A percentile compares a stretch with the other conserved stretches of the same genome.
Evolutionary conservation across 2,113 vertebrate species (phyloP).

Genomic region (Pseudorhombus dupliciocellatus): DNA sequence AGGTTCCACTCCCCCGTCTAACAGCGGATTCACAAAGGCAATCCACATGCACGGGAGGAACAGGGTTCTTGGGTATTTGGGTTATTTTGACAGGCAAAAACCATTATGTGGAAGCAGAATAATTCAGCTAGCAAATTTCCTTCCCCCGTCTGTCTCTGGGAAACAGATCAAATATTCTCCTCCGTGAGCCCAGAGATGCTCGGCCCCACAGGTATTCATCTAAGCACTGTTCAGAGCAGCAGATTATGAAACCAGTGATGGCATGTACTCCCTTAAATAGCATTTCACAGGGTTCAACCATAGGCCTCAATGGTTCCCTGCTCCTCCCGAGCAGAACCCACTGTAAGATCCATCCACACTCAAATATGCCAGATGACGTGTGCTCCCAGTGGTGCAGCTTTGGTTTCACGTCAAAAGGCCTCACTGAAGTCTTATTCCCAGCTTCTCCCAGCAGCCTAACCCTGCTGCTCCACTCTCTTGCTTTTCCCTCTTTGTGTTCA

Average conservation of each 20-base stretch:
- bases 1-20: not conserved
- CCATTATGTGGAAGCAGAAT: conserved; percentile 38
- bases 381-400: conserved; percentile 60
- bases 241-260: conserved; percentile 61
- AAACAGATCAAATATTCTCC: conserved; percentile 38
- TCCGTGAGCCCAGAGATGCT: conserved; percentile 27
- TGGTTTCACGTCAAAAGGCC: conserved; percentile 68
- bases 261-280: conserved; percentile 59
- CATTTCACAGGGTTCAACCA: conserved; percentile 60
- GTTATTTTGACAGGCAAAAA: conserved; percentile 32
- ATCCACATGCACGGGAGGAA: conserved; percentile 6
- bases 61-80: conserved; percentile 22
- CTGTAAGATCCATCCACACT: conserved; percentile 58
- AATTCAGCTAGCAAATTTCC: conserved; percentile 24
- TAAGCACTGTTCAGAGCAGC: conserved; percentile 26
- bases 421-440: conserved; percentile 66
- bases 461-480: conserved; percentile 21
- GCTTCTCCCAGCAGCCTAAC: conserved; percentile 34
- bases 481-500: conserved; percentile 20
- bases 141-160: conserved; percentile 16
- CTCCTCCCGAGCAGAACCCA: conserved; percentile 40
- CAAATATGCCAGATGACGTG: conserved; percentile 52
- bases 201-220: conserved; percentile 53
- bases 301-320: conserved; percentile 50
- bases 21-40: conserved; percentile 5